These are phyloP conservation scores for Amphibalanus amphitrite DNA, from an alignment of 1,140 invertebrate species.

Conservation along the genomic window DNA sequence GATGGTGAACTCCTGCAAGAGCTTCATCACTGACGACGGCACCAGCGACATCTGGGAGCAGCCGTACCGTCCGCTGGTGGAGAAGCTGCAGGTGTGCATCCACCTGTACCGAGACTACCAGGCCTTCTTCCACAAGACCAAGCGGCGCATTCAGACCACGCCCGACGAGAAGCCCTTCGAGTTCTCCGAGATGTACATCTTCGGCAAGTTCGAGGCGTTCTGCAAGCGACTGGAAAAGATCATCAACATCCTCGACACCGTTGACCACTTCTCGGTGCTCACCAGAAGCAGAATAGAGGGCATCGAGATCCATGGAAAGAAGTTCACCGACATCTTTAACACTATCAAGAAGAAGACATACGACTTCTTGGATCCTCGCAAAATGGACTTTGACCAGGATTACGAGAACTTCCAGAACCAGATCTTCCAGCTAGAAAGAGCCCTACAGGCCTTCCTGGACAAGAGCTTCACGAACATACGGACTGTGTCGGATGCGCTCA, in stretches of 20 bases:
- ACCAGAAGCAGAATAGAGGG: neutral
- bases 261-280: constrained; percentile 17
- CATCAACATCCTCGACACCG: constrained; percentile 42
- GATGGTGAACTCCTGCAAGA: neutral
- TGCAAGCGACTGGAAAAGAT: constrained; percentile 50
- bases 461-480: neutral
- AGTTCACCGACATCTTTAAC: neutral
- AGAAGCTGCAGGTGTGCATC: neutral
- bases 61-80: neutral
- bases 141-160: neutral
- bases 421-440: neutral
- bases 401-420: neutral
- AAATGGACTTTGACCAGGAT: neutral
- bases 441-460: neutral
- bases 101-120: neutral
- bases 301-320: neutral
- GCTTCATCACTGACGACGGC: neutral
- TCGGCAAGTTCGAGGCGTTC: constrained; percentile 70
- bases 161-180: constrained; percentile 45
- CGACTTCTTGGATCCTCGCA: neutral
- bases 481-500: neutral
- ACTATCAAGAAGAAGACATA: neutral
- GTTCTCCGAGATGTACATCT: constrained; percentile 70
- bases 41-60: neutral
- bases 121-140: neutral